Percentiles rank a stretch among this genome's conserved stretches.
These are phyloP conservation scores for Elysia crispata DNA, from an alignment of 2,888 invertebrate species.

Conservation along the genomic window DNA sequence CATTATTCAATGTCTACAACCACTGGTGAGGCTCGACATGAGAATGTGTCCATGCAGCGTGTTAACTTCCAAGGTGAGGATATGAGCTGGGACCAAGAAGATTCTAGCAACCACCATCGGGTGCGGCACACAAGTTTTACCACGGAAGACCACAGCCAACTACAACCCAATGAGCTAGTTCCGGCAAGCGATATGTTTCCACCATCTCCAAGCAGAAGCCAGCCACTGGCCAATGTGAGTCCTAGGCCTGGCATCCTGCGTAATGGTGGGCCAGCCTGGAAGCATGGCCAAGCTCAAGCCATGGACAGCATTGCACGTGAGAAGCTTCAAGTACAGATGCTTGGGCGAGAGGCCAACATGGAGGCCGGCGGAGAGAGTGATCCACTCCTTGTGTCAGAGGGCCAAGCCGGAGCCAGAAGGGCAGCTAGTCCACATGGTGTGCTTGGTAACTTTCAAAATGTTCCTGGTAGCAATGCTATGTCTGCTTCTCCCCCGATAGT, in stretches of 20 bases:
- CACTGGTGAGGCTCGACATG: neutral
- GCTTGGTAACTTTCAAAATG: conserved; percentile 18
- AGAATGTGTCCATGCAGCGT: neutral
- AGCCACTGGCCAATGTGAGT: neutral
- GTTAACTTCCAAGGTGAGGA: too few species aligned
- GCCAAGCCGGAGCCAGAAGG: neutral
- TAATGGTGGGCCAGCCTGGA: neutral
- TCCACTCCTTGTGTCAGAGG: conserved; percentile 35
- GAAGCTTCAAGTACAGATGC: conserved; percentile 32
- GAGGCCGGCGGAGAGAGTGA: conserved; percentile 41
- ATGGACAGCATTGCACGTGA: conserved; percentile 44
- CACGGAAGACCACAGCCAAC: neutral
- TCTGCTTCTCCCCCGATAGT: too few species aligned
- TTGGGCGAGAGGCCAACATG: conserved; percentile 35
- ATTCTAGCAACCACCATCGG: neutral
- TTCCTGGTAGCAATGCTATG: neutral
- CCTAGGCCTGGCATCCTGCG: conserved; percentile 40
- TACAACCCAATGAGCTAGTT: neutral
- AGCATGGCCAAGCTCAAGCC: conserved; percentile 23
- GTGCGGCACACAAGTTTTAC: neutral
- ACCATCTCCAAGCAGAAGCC: neutral
- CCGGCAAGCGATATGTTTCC: neutral
- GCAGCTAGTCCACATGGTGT: neutral
- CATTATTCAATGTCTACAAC: neutral
- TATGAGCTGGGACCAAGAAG: neutral